A percentile compares a stretch with the other conserved stretches of the same genome.
These are phyloP conservation scores for Saccostrea glomerata DNA, from an alignment of 1,140 invertebrate species.

Conservation along the genomic window DNA sequence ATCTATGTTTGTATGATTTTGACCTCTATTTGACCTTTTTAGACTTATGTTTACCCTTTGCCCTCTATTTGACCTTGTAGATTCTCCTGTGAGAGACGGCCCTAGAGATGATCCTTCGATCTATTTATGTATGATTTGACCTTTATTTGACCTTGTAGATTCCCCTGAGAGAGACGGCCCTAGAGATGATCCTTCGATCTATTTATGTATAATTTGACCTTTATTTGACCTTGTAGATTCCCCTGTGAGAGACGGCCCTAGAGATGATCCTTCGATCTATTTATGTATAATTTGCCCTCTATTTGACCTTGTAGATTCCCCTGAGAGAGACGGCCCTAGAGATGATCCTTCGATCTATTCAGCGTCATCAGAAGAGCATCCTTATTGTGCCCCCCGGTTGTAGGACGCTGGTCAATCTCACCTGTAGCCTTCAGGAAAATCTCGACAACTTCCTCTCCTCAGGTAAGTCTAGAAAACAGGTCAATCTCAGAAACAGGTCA, in stretches of 20 bases:
- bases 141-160: slow-evolving; percentile 54
- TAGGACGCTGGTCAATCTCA: slow-evolving; percentile 63
- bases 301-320: too few relatives aligned
- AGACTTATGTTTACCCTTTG: too few relatives aligned
- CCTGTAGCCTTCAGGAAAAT: slow-evolving; percentile 55
- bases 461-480: slow-evolving; percentile 33
- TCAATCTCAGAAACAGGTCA: too few relatives aligned
- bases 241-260: too few relatives aligned
- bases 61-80: neutral
- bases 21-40: neutral
- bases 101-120: neutral
- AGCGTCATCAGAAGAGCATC: slow-evolving; percentile 53
- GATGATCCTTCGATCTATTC: slow-evolving; percentile 62
- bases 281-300: too few relatives aligned
- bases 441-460: slow-evolving; percentile 52
- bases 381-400: slow-evolving; percentile 62
- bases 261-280: too few relatives aligned
- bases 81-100: neutral
- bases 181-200: too few relatives aligned
- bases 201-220: too few relatives aligned
- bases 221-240: too few relatives aligned
- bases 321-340: slow-evolving; percentile 54
- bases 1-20: neutral
- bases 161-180: slow-evolving; percentile 63
- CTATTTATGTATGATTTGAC: neutral